These are phyloP conservation scores for Brachionus calyciflorus DNA, from an alignment of 1,140 invertebrate species.

Conservation along the genomic window DNA sequence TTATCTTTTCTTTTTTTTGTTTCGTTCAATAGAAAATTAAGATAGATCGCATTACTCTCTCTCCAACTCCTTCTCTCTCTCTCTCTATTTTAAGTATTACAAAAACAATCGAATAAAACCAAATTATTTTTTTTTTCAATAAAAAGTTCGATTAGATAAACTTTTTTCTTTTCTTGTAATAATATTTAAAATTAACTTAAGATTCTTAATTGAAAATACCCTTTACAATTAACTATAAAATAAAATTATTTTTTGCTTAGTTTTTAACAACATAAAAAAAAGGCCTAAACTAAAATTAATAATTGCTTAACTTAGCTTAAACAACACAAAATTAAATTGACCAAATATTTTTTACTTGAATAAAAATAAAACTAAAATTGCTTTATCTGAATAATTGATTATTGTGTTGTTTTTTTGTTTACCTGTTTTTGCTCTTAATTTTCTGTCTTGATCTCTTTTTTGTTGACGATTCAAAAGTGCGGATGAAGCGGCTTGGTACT, in stretches of 20 bases:
- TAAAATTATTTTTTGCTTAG: no score
- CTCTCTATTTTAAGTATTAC: background rate
- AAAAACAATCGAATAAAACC: background rate
- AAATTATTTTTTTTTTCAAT: background rate
- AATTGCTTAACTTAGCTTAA: background rate
- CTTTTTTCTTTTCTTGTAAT: constrained; percentile 4
- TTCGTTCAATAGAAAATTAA: constrained; percentile 15
- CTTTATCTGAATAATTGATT: background rate
- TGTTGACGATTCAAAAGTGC: constrained; percentile 6
- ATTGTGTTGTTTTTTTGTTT: background rate
- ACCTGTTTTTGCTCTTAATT: constrained; percentile 43
- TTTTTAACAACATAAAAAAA: background rate
- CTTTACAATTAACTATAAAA: constrained; percentile 12
- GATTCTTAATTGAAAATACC: background rate
- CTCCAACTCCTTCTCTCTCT: no score
- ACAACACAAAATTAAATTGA: background rate
- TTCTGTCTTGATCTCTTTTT: constrained; percentile 30
- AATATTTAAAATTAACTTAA: background rate
- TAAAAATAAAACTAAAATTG: background rate
- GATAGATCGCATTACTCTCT: constrained; percentile 29
- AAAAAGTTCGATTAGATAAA: constrained; percentile 26
- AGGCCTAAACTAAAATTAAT: background rate
- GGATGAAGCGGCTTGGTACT: background rate
- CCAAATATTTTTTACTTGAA: no score
- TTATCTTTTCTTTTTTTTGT: no score